These are phyloP conservation scores for Orthosia gothica DNA, from an alignment of 2,888 invertebrate species.

Conservation along the genomic window DNA sequence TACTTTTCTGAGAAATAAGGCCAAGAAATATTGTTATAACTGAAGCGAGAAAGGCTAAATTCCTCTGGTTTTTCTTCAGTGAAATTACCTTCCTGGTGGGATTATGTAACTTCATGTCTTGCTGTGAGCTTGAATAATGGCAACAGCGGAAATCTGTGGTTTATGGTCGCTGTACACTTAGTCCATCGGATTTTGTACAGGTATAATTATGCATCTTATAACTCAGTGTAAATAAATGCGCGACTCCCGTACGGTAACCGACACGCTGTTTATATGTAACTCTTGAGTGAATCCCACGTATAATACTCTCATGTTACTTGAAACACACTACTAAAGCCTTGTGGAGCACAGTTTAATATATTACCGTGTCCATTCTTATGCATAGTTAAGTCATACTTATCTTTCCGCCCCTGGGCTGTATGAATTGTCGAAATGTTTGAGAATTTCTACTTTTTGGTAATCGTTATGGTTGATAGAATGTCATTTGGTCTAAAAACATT, in stretches of 20 bases:
- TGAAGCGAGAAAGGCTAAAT: constrained; percentile 17
- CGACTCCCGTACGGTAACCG: neutral
- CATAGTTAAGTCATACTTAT: no score
- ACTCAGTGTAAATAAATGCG: neutral
- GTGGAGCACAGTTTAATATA: no score
- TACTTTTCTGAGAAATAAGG: constrained; percentile 19
- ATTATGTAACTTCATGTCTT: constrained; percentile 18
- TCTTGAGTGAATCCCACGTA: neutral
- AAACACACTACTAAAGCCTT: neutral
- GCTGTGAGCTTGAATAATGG: constrained; percentile 4
- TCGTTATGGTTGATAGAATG: no score
- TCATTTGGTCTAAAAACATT: no score
- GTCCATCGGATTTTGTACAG: neutral
- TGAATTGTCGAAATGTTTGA: no score
- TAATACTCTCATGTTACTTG: neutral
- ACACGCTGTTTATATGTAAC: neutral
- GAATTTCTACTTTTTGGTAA: no score
- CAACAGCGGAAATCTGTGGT: constrained; percentile 5
- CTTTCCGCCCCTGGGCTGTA: no score
- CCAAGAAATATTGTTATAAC: constrained; percentile 4
- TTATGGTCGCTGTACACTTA: neutral
- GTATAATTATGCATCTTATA: constrained; percentile 1
- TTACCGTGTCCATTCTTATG: no score
- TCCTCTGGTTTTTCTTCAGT: constrained; percentile 21
- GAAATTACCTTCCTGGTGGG: constrained; percentile 20